Evolutionary conservation across 2,113 vertebrate genomes (phyloP), one percentile per base, ranked within the genome.

Genomic region (Hippocampus abdominalis): DNA sequence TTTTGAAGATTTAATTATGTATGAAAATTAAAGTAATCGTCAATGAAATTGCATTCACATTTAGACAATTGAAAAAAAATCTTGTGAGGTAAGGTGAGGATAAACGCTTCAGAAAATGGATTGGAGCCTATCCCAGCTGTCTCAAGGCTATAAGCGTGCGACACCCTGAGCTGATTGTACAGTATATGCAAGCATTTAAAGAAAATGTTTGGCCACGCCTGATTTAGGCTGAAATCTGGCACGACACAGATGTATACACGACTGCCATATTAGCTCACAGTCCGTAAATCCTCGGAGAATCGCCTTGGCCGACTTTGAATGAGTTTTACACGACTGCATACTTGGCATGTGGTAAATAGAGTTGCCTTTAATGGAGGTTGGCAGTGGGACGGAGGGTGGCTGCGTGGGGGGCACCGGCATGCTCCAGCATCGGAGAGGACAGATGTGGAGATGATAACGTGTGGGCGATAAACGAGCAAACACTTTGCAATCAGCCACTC

Each of bases 401-500:
- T 16, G 56, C 3, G 25, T 25, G 25, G 56, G 56, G 27, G 25
- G 13, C 56, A 27, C 12, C 56, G 29, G 56, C 8, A 40, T 62
- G 32, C 32, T n/a, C 9, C 60, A 21, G 60, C 21, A n/a, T 40
- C 9, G 20, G n/a, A 42, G 16, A 75, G 23, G 54, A 60, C 59
- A 51, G 25, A 77, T 67, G 46, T 66, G 67, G 32, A 64, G 40
- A 72, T 56, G 69, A 42, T 61, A 70, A 8, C 15, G 20, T 63
- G 36, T 40, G 29, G 59, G 57, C 53, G 44, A 68, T 73, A 68
- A 36, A 80, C 63, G 53, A 75, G 44, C 29, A 64, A 72, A 73
- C 42, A 21, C 29, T 42, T 70, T 32, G 13, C 21, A 71, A 72
- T 72, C n/a, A 36, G 21, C 42, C 7, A 25, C 70, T 63, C 63